Evolutionary conservation across 1,140 invertebrate species (phyloP), one percentile per base, ranked within the genome.

Genomic region (Formica selysi): DNA sequence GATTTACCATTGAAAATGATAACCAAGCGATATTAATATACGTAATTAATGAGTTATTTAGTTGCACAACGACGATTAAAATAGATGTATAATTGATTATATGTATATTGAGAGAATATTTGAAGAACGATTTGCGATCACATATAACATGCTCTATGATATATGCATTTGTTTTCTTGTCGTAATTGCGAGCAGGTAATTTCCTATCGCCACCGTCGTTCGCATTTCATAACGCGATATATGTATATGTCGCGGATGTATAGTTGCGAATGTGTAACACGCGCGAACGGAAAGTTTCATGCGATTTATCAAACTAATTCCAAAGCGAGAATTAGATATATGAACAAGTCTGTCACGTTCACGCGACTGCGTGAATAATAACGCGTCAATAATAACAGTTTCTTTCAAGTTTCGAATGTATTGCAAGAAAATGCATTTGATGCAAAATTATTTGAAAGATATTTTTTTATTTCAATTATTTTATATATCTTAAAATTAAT

Each of bases 11-110:
- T 22, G 51, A 32, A 32, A 13, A 44, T 54, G 51, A 19, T 26
- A 73, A n/a, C 48, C 13, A 19, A 36, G 29, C 64, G 78, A 19
- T 19, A 73, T 81, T 61, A 85, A 78, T 48, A 38, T 36, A 64
- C 62, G 70, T 67, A 70, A 87, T 36, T 87, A 85, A 84, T 84
- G 62, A 54, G 80, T 68, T 85, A 74, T 87, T 86, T 76, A 84
- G 65, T 67, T 41, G 26, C 59, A 19, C 51, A 57, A 6, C 26
- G 29, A 83, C 62, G 76, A 70, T 48, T 67, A n/a, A 48, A 32
- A 32, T 32, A 64, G 36, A 59, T 29, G 57, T 54, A 41, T 76
- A 76, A 87, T 84, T 73, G 38, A 38, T 0, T 32, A 32, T 32
- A 32, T 32, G 3, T 32, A 32, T 29, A 85, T 76, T 19, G 41